These are phyloP conservation scores for Terrapene triunguis DNA, from an alignment of 2,113 vertebrate species.

Conservation along the genomic window DNA sequence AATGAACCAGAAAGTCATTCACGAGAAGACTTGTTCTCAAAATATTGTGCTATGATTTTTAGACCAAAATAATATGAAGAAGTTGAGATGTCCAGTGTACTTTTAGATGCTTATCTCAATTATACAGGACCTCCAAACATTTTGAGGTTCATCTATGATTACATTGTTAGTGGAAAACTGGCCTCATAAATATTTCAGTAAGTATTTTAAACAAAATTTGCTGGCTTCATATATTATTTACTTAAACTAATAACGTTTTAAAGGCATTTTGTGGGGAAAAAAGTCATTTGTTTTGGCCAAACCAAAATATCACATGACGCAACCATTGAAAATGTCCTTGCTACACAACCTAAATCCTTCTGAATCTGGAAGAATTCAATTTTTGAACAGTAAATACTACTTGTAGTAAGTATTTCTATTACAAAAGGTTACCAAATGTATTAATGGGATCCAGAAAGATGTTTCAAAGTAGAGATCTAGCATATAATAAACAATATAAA, in stretches of 20 bases:
- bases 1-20: neutral
- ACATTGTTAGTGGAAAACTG: neutral
- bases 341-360: neutral
- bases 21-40: neutral
- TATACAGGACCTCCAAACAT: neutral
- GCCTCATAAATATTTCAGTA: slow-evolving; percentile 22
- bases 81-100: neutral
- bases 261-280: slow-evolving; percentile 11
- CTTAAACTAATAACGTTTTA: neutral
- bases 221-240: neutral
- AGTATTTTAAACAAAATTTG: slow-evolving; percentile 50
- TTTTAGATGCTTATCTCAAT: neutral
- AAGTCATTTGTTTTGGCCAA: slow-evolving; percentile 40
- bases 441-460: slow-evolving; percentile 36
- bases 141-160: neutral
- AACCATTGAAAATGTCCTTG: slow-evolving; percentile 43
- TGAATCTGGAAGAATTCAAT: slow-evolving; percentile 25
- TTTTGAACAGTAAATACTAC: slow-evolving; percentile 22
- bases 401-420: slow-evolving; percentile 18
- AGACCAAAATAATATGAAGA: neutral
- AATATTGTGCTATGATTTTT: neutral
- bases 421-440: slow-evolving; percentile 23
- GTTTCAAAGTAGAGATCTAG: slow-evolving; percentile 14
- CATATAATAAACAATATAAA: neutral
- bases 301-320: slow-evolving; percentile 33